Conservation (phyloP, 2,888 invertebrate genomes). For the Autographa gamma region DNA sequence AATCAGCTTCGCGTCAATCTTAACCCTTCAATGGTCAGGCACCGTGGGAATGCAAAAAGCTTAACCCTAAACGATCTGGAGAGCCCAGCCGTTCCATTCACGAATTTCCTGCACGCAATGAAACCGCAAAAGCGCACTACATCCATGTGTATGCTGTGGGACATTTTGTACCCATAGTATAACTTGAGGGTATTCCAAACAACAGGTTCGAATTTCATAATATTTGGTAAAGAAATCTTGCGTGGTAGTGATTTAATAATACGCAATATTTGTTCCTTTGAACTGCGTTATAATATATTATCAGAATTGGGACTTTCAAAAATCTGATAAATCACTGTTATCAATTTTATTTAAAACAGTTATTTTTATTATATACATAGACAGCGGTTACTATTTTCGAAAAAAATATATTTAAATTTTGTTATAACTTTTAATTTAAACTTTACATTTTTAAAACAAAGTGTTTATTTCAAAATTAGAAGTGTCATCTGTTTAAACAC, state of each 20-base stretch:
- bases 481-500: background rate
- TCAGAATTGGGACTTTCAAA: too few species aligned
- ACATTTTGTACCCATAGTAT: constrained; percentile 59
- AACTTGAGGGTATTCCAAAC: constrained; percentile 73
- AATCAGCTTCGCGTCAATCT: constrained; percentile 64
- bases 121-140: constrained; percentile 85
- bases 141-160: constrained; percentile 64
- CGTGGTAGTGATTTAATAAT: constrained; percentile 9
- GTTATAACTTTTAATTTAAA: too few species aligned
- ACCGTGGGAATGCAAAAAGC: constrained; percentile 85
- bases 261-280: background rate
- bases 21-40: constrained; percentile 69
- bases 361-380: too few species aligned
- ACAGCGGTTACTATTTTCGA: too few species aligned
- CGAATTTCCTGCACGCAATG: constrained; percentile 86
- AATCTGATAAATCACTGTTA: too few species aligned
- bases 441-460: background rate
- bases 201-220: constrained; percentile 53
- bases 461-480: background rate
- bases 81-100: constrained; percentile 81
- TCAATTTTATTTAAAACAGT: too few species aligned
- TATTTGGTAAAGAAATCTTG: constrained; percentile 35
- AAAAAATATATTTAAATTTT: too few species aligned
- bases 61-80: constrained; percentile 66
- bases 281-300: too few species aligned